phyloP scores from a whole-genome alignment of 2,888 invertebrate species.

The Linyphia triangularis region DNA sequence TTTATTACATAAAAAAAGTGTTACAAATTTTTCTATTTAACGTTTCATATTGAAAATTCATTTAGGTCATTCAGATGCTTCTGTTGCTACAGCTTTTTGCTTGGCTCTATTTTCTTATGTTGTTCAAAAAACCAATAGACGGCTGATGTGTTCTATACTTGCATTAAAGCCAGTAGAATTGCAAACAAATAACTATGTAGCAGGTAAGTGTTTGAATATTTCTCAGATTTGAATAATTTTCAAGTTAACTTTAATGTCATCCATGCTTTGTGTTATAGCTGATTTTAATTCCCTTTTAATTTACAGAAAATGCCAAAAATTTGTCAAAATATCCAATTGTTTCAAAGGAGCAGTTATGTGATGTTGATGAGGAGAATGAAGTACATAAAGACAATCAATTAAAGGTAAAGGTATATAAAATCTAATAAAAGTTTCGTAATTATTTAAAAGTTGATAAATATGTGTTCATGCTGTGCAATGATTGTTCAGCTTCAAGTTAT shows the following conservation, averaged over 20 bases:
- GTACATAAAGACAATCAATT: slow-evolving; percentile 25
- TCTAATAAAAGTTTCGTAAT: too few relatives aligned
- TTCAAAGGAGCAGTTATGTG: slow-evolving; percentile 36
- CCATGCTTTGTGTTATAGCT: too few relatives aligned
- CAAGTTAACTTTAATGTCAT: too few relatives aligned
- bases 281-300: background rate
- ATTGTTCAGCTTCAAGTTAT: too few relatives aligned
- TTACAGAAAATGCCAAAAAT: slow-evolving; percentile 35
- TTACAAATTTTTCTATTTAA: background rate
- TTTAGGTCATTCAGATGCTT: slow-evolving; percentile 78
- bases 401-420: slow-evolving; percentile 31
- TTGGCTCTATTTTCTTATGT: slow-evolving; percentile 89
- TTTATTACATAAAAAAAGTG: background rate
- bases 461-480: too few relatives aligned
- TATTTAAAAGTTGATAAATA: too few relatives aligned
- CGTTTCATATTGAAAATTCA: too few relatives aligned
- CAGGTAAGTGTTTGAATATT: slow-evolving; percentile 18
- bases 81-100: slow-evolving; percentile 90
- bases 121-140: slow-evolving; percentile 28
- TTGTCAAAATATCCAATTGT: slow-evolving; percentile 12
- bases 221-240: too few relatives aligned
- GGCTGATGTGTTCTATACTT: slow-evolving; percentile 29
- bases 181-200: background rate
- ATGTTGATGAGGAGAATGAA: slow-evolving; percentile 52
- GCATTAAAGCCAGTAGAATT: slow-evolving; percentile 20